Conservation (phyloP, 2,113 vertebrate genomes). For the Paraplagusia blochii region DNA sequence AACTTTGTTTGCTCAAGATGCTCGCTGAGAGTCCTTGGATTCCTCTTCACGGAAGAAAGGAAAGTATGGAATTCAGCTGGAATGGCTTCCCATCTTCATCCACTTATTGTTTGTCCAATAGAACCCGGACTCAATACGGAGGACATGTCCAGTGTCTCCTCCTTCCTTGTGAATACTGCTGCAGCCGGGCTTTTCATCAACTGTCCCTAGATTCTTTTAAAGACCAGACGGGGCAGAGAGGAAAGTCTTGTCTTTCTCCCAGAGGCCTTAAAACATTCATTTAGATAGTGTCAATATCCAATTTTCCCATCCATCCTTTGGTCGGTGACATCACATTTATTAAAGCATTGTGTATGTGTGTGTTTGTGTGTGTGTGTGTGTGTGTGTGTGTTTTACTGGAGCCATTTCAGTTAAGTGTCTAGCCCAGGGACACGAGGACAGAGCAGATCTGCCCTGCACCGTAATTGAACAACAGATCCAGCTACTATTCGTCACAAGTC, state of each 20-base stretch:
- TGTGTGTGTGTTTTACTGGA: slow-evolving; percentile 45
- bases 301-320: slow-evolving; percentile 62
- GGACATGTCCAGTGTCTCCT: slow-evolving; percentile 61
- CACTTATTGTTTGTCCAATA: slow-evolving; percentile 25
- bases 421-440: slow-evolving; percentile 69
- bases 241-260: slow-evolving; percentile 34
- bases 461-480: slow-evolving; percentile 67
- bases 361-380: slow-evolving; percentile 32
- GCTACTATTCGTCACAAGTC: slow-evolving; percentile 65
- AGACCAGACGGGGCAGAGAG: slow-evolving; percentile 28
- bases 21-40: slow-evolving; percentile 26
- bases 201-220: slow-evolving; percentile 50
- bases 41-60: slow-evolving; percentile 18
- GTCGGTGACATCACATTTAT: slow-evolving; percentile 70
- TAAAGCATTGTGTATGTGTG: slow-evolving; percentile 35
- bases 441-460: slow-evolving; percentile 57
- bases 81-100: slow-evolving; percentile 9
- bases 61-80: slow-evolving; percentile 22
- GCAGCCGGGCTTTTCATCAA: slow-evolving; percentile 52
- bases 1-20: slow-evolving; percentile 30
- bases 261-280: slow-evolving; percentile 65
- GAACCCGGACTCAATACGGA: slow-evolving; percentile 17
- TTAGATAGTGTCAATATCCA: slow-evolving; percentile 70
- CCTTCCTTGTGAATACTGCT: slow-evolving; percentile 47
- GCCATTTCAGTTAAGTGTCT: slow-evolving; percentile 54